Percentiles rank a stretch among this genome's conserved stretches.
Evolutionary conservation across 2,113 vertebrate species (phyloP).

Genomic region (Petrocephalus zakoni): DNA sequence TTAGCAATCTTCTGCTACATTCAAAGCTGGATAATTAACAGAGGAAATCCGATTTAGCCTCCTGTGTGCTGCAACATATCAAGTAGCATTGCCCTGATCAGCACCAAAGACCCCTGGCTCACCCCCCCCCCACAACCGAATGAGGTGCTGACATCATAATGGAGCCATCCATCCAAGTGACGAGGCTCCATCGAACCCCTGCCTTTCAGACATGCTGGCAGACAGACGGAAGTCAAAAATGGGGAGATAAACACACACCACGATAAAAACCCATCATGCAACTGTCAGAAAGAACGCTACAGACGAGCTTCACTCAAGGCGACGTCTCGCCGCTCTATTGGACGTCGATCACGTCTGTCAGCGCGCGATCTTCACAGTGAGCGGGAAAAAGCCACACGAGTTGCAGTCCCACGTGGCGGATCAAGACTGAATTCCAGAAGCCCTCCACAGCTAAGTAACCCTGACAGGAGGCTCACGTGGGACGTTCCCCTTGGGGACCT

Average conservation of each 20-base stretch:
- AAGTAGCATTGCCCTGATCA: constrained; percentile 46
- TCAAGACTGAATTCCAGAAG: not conserved
- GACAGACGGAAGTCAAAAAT: not conserved
- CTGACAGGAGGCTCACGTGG: not conserved
- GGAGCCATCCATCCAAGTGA: constrained; percentile 54
- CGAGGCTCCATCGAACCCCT: constrained; percentile 40
- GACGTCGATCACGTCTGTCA: not conserved
- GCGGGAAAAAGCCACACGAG: not conserved
- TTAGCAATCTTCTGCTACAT: constrained; percentile 23
- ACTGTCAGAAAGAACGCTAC: not conserved
- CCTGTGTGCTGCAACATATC: constrained; percentile 49
- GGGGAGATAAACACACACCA: not conserved
- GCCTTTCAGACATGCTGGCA: constrained; percentile 16
- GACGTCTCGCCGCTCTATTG: not conserved
- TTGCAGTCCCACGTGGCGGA: not conserved
- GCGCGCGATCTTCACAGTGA: not conserved
- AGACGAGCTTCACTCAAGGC: not conserved
- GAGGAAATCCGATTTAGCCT: constrained; percentile 32
- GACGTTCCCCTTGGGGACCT: no score
- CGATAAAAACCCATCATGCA: not conserved
- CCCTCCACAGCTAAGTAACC: not conserved
- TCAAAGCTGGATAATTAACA: constrained; percentile 37
- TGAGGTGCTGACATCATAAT: constrained; percentile 41
- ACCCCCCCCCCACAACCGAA: constrained; percentile 17
- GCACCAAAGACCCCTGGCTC: no score